These are phyloP conservation scores for Tetraneura akinire DNA, from an alignment of 1,140 invertebrate species.

Conservation along the genomic window DNA sequence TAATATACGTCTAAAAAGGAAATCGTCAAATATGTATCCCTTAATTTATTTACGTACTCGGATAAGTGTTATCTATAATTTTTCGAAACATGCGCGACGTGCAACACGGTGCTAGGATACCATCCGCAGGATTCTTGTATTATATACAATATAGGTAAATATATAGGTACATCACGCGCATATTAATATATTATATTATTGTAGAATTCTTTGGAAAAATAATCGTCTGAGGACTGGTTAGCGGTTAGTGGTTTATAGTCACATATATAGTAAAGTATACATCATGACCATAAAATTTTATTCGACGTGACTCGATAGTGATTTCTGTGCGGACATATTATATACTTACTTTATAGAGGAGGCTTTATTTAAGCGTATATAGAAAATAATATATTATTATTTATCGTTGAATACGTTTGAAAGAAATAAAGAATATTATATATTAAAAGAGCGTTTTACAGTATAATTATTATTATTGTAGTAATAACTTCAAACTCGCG, in stretches of 20 bases:
- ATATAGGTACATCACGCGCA: no score
- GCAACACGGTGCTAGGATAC: neutral
- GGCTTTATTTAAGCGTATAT: neutral
- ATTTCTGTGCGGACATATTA: neutral
- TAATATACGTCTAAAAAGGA: neutral
- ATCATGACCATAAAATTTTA: slow-evolving; percentile 16
- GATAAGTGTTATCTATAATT: neutral
- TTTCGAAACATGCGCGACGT: neutral
- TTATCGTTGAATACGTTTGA: neutral
- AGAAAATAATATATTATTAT: neutral
- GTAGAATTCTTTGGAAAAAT: slow-evolving; percentile 14
- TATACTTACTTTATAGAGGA: neutral
- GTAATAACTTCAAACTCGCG: no score
- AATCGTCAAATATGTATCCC: neutral
- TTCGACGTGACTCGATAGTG: neutral
- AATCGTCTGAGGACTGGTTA: neutral
- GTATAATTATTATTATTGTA: neutral
- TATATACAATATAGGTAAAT: no score
- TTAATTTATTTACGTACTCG: no score
- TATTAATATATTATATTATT: neutral
- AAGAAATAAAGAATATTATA: neutral
- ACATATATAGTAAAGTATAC: no score
- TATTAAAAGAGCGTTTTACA: no score
- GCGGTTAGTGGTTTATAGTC: neutral
- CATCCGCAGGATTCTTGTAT: neutral